These are phyloP conservation scores for Drosophila mimetica DNA, from an alignment of 2,888 invertebrate species.

Conservation along the genomic window DNA sequence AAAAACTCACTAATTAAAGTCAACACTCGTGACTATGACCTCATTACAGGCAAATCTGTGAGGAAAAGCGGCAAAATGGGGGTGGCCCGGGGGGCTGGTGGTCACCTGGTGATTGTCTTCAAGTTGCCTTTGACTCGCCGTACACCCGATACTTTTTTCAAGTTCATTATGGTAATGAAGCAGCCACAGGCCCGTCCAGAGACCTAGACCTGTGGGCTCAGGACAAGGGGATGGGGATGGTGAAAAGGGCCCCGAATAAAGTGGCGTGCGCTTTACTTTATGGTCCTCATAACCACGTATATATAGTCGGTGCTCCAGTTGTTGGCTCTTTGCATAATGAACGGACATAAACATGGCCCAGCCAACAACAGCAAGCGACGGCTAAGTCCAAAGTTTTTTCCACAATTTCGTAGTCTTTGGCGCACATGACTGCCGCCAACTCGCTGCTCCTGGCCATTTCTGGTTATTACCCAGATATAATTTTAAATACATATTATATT, in stretches of 20 bases:
- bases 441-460: conserved; percentile 11
- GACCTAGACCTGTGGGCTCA: conserved; percentile 27
- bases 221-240: conserved; percentile 3
- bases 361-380: conserved; percentile 22
- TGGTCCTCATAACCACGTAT: conserved; percentile 59
- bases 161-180: conserved; percentile 80
- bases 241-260: conserved; percentile 43
- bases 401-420: conserved; percentile 44
- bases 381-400: conserved; percentile 52
- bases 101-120: conserved; percentile 72
- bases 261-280: conserved; percentile 65
- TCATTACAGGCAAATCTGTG: conserved; percentile 74
- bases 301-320: conserved; percentile 18
- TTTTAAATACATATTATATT: conserved; percentile 44
- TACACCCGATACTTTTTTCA: conserved; percentile 78
- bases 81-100: not conserved
- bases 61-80: not conserved
- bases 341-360: conserved; percentile 63
- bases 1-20: conserved; percentile 71
- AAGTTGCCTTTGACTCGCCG: conserved; percentile 59
- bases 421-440: conserved; percentile 51
- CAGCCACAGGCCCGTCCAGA: conserved; percentile 55
- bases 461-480: conserved; percentile 44
- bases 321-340: conserved; percentile 76
- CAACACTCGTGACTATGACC: conserved; percentile 77